phyloP scores from a whole-genome alignment of 2,113 vertebrate genomes.

The Pterocles gutturalis region DNA sequence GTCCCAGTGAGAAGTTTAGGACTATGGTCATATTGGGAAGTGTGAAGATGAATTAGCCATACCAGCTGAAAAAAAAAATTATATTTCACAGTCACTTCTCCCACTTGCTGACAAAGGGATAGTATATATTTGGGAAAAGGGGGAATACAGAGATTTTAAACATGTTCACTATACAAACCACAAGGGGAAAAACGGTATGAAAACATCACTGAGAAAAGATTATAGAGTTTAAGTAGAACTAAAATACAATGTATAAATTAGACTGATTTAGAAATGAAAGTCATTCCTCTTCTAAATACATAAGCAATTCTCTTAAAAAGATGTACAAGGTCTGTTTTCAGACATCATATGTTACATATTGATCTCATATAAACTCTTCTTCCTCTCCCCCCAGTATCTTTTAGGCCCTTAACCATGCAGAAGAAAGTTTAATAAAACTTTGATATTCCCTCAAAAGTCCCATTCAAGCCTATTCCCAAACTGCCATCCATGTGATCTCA shows the following conservation, averaged over 20 bases:
- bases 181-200: not conserved
- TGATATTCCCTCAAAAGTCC: not conserved
- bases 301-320: not conserved
- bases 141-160: not conserved
- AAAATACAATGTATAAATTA: not conserved
- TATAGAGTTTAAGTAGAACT: not conserved
- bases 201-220: not conserved
- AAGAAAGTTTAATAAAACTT: not conserved
- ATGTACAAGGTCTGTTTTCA: not conserved
- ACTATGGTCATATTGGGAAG: not conserved
- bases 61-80: not conserved
- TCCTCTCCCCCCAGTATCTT: not conserved
- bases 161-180: not conserved
- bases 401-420: not conserved
- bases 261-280: not conserved
- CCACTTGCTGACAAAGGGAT: not conserved
- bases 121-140: rapidly evolving
- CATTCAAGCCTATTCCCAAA: not conserved
- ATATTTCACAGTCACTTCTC: not conserved
- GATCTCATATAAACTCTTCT: not conserved
- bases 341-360: not conserved
- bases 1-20: not conserved
- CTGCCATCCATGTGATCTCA: not conserved
- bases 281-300: not conserved
- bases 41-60: not conserved